phyloP scores from a whole-genome alignment of 2,888 invertebrate genomes.

The Crioceris asparagi region DNA sequence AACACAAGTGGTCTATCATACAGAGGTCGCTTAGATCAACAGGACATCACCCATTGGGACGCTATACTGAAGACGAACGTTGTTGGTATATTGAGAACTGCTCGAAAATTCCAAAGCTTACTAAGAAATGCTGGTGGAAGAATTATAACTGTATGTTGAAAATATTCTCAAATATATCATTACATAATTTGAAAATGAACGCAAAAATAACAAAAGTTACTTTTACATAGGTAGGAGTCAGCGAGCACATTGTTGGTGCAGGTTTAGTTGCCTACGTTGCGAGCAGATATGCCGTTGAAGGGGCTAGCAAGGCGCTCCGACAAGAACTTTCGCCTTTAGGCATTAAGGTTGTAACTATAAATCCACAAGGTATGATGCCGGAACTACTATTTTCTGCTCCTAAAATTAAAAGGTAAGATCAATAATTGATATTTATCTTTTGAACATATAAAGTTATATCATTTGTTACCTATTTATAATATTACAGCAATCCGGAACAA shows the following conservation, averaged over 20 bases:
- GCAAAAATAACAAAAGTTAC: neutral
- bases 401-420: conserved; percentile 39
- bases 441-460: neutral
- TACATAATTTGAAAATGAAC: neutral
- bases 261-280: conserved; percentile 48
- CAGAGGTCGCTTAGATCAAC: conserved; percentile 56
- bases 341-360: conserved; percentile 63
- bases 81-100: conserved; percentile 60
- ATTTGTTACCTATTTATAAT: neutral
- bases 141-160: conserved; percentile 49
- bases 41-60: conserved; percentile 62
- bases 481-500: conserved; percentile 26
- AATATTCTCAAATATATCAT: neutral
- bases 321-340: conserved; percentile 58
- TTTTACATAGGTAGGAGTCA: conserved; percentile 38
- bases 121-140: conserved; percentile 55
- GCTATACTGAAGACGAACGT: conserved; percentile 59
- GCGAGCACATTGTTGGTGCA: conserved; percentile 37
- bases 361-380: conserved; percentile 57
- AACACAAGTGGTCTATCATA: conserved; percentile 72
- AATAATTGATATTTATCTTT: neutral
- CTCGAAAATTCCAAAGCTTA: conserved; percentile 63
- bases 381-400: conserved; percentile 58
- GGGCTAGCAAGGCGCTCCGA: conserved; percentile 63
- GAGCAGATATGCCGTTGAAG: conserved; percentile 59